phyloP scores from a whole-genome alignment of 2,888 invertebrate species.

The Phengaris alcon region DNA sequence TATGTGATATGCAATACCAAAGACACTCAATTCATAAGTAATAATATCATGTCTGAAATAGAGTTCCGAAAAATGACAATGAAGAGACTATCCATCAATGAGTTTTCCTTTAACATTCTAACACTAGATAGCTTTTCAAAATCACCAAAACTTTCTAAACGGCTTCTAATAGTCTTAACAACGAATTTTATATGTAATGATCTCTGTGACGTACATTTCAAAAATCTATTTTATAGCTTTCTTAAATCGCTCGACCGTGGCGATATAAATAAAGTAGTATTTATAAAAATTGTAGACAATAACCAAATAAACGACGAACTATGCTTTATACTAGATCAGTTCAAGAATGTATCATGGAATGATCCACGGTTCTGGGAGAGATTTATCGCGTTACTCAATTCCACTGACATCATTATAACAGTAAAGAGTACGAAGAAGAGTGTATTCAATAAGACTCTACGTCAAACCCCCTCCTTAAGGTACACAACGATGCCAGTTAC shows the following conservation, averaged over 20 bases:
- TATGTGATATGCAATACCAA: constrained; percentile 92
- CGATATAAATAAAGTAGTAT: constrained; percentile 71
- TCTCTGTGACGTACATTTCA: constrained; percentile 71
- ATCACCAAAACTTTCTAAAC: constrained; percentile 73
- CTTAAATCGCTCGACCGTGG: constrained; percentile 71
- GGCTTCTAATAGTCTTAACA: constrained; percentile 81
- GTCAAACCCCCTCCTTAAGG: constrained; percentile 72
- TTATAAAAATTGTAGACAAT: constrained; percentile 70
- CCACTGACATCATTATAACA: constrained; percentile 77
- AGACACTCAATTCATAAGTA: constrained; percentile 85
- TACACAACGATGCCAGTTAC: constrained; percentile 79
- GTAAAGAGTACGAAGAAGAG: constrained; percentile 68
- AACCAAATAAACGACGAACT: constrained; percentile 72
- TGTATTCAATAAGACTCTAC: constrained; percentile 75
- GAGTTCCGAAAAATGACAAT: constrained; percentile 84
- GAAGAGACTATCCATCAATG: constrained; percentile 86
- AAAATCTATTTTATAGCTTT: constrained; percentile 73
- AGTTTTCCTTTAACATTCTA: constrained; percentile 81
- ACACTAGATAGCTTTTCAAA: constrained; percentile 73
- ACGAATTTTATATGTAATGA: constrained; percentile 72
- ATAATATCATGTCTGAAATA: constrained; percentile 84
- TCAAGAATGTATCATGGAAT: constrained; percentile 85
- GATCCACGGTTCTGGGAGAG: constrained; percentile 93
- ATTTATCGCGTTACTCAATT: constrained; percentile 87
- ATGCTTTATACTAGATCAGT: constrained; percentile 71